These are phyloP conservation scores for Pica pica DNA, from an alignment of 2,113 vertebrate genomes.

Conservation along the genomic window DNA sequence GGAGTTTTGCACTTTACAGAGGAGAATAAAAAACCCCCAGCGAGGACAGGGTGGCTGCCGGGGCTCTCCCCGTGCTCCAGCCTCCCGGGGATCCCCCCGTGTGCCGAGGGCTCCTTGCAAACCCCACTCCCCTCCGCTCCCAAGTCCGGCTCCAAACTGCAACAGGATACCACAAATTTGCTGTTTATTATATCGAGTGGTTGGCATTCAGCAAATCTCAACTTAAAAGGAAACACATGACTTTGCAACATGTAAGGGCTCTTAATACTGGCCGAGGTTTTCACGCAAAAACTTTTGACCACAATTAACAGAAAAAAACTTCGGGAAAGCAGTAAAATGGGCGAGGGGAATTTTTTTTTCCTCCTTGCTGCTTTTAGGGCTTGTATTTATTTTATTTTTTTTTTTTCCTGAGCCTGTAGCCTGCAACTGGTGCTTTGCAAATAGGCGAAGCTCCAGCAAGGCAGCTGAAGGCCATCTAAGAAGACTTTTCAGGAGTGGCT, in stretches of 20 bases:
- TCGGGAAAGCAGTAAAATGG: not conserved
- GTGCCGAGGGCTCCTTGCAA: not conserved
- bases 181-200: constrained; percentile 50
- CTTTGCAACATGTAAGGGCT: constrained; percentile 23
- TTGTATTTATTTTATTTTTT: not conserved
- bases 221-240: constrained; percentile 67
- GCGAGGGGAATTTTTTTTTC: not conserved
- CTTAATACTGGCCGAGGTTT: constrained; percentile 17
- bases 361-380: not conserved
- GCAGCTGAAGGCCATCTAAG: constrained; percentile 29
- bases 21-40: not conserved
- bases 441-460: constrained; percentile 38
- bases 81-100: not conserved
- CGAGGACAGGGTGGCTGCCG: not conserved
- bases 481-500: constrained; percentile 42
- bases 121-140: not conserved
- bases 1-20: not conserved
- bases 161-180: constrained; percentile 52
- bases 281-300: constrained; percentile 57
- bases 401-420: not conserved
- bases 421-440: not conserved
- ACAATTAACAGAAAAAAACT: constrained; percentile 41
- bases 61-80: not conserved
- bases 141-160: constrained; percentile 2
- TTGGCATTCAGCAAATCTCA: constrained; percentile 39